Evolutionary conservation across 30 jellyfish, hydroid and myxozoan species (phyloP), one percentile per base, ranked within the genome.

Genomic region (Phacellophora camtschatica): DNA sequence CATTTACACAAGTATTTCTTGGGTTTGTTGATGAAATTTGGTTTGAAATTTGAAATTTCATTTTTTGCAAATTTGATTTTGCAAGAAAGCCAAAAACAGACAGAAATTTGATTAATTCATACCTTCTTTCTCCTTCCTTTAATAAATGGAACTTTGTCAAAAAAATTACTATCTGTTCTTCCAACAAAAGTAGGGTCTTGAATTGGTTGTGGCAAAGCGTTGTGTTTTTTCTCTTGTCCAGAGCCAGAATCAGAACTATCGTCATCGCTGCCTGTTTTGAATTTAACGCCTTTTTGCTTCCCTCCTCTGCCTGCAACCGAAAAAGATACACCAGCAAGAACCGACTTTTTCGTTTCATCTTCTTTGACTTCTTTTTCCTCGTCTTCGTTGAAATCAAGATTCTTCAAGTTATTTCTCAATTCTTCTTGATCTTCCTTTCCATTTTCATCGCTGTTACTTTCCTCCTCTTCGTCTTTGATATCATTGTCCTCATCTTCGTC

Each of bases 361-460:
- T 31, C 92, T 30, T 43, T 81, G 18, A 7, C 68, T 4, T n/a
- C 84, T 24, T 57, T 79, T 16, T 43, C 95, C 6, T 42, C 68
- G 16, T 30, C 69, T 29, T 75, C 96, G 1, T 69, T 83, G 48
- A 91, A 85, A 46, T 95, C 95, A 5, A 91, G 85, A 48, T 79
- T 91, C 77, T 85, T 91, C 63, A 91, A 64, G 18, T 90, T 97
- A 68, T 94, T 80, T 66, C 97, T 42, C 61, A 94, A 78, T 62
- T 87, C 95, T 34, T 95, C 90, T 83, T 94, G 96, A 18, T 86
- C 98, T 36, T 74, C 97, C 41, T 82, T 69, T n/a, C 78, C 92
- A 34, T 64, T 71, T 18, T 71, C 97, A 23, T 72, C 97, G 1
- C 71, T 66, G 22, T 83, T 95, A 13, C 43, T 90, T 5, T 29